Conservation (phyloP, 1,140 invertebrate genomes). For the Samia ricini region DNA sequence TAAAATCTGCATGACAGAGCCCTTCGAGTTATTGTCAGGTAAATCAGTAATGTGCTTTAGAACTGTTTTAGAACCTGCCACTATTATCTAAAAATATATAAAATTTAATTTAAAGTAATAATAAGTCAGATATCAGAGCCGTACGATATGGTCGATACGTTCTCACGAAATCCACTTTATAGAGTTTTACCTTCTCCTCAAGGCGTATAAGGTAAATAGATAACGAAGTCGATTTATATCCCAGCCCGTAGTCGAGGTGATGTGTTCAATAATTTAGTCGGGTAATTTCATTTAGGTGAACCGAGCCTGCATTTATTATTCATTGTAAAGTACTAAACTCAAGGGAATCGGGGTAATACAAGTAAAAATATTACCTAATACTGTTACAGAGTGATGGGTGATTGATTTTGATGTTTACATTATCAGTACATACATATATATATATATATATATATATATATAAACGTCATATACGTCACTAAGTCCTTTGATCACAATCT, state of each 20-base stretch:
- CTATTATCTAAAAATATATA: neutral
- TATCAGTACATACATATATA: neutral
- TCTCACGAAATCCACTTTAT: neutral
- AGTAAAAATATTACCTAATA: slow-evolving; percentile 33
- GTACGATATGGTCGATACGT: neutral
- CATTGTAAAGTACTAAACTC: slow-evolving; percentile 29
- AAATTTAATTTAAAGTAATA: neutral
- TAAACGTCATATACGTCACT: no score
- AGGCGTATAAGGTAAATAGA: slow-evolving; percentile 18
- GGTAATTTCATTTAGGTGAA: slow-evolving; percentile 42
- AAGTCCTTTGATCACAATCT: no score
- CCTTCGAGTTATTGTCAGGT: no score
- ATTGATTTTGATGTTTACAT: neutral
- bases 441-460: no score
- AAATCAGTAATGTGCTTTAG: no score
- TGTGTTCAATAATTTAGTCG: slow-evolving; percentile 49
- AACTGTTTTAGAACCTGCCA: no score
- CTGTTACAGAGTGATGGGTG: slow-evolving; percentile 10
- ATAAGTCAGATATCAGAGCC: neutral
- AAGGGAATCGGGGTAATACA: slow-evolving; percentile 26
- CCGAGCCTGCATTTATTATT: slow-evolving; percentile 45
- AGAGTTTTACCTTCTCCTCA: neutral
- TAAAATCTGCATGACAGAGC: no score
- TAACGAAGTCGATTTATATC: slow-evolving; percentile 41
- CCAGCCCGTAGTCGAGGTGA: slow-evolving; percentile 31